phyloP scores from a whole-genome alignment of 37 sponge, comb jelly and placozoan species.

The Hexactinellida sp. region DNA sequence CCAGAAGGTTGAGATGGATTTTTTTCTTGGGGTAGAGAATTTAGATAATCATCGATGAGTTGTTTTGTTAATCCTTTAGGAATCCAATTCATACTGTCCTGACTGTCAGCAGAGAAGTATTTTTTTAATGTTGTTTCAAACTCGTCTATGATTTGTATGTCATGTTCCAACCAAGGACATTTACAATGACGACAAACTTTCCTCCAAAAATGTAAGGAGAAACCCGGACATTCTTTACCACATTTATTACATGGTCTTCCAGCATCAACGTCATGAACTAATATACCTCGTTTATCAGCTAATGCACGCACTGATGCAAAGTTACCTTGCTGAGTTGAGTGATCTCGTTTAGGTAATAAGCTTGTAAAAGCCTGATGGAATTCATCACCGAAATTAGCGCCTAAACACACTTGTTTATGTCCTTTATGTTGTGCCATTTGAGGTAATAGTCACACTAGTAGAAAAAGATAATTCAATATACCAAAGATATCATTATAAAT shows the following conservation, averaged over 20 bases:
- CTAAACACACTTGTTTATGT: no score
- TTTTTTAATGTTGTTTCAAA: neutral
- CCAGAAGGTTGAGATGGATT: constrained; percentile 49
- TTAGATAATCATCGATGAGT: constrained; percentile 33
- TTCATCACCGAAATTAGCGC: no score
- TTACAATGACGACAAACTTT: constrained; percentile 70
- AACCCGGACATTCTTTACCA: constrained; percentile 69
- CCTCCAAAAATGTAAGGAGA: constrained; percentile 91
- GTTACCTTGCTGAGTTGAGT: neutral
- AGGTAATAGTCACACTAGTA: no score
- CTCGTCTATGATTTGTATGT: constrained; percentile 19
- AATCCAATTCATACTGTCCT: neutral
- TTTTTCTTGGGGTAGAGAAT: constrained; percentile 54
- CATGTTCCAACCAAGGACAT: constrained; percentile 65
- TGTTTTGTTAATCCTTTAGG: constrained; percentile 13
- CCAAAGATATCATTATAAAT: no score
- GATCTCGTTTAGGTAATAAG: neutral
- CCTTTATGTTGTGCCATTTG: no score
- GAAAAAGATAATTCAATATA: no score
- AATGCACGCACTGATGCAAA: neutral
- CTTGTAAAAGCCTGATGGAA: neutral
- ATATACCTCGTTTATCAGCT: constrained; percentile 32
- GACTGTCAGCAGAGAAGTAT: constrained; percentile 24
- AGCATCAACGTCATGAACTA: constrained; percentile 84
- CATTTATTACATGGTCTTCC: constrained; percentile 68